Conservation (phyloP, 2,113 vertebrate species). For the Rutilus rutilus region DNA sequence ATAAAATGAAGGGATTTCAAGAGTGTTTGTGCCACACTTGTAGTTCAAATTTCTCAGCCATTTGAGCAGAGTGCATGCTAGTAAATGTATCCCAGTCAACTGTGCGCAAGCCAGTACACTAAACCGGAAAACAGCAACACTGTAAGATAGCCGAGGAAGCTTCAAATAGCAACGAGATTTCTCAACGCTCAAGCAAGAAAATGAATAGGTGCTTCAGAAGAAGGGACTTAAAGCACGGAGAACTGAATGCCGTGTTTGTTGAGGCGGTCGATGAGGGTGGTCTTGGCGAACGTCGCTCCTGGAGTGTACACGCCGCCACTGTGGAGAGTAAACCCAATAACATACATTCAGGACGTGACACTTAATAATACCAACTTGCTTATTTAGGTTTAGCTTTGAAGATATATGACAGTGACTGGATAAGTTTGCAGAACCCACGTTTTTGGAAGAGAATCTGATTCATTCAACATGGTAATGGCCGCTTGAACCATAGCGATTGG, state of each 20-base stretch:
- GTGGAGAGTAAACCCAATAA: slow-evolving; percentile 34
- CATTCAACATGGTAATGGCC: slow-evolving; percentile 86
- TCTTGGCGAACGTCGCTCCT: slow-evolving; percentile 89
- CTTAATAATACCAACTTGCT: background rate
- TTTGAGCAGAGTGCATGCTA: slow-evolving; percentile 21
- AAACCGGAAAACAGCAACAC: slow-evolving; percentile 2
- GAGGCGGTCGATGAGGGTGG: slow-evolving; percentile 89
- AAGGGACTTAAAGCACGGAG: slow-evolving; percentile 76
- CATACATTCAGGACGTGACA: background rate
- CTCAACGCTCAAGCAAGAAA: slow-evolving; percentile 1
- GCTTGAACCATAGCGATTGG: slow-evolving; percentile 94
- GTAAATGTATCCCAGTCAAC: background rate
- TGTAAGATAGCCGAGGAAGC: background rate
- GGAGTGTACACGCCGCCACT: slow-evolving; percentile 95
- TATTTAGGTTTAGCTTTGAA: background rate
- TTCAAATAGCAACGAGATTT: background rate
- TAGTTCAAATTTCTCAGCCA: slow-evolving; percentile 33
- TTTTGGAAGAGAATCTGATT: slow-evolving; percentile 84
- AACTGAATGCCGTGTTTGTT: slow-evolving; percentile 88
- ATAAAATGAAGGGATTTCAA: background rate
- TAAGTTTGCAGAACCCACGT: slow-evolving; percentile 75
- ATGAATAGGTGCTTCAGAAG: slow-evolving; percentile 53
- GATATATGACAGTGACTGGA: too few species aligned
- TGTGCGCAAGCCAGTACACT: background rate
- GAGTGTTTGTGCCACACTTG: background rate